Base-by-base conservation (phyloP, 2,888 invertebrate species). In the Phengaris arion region DNA sequence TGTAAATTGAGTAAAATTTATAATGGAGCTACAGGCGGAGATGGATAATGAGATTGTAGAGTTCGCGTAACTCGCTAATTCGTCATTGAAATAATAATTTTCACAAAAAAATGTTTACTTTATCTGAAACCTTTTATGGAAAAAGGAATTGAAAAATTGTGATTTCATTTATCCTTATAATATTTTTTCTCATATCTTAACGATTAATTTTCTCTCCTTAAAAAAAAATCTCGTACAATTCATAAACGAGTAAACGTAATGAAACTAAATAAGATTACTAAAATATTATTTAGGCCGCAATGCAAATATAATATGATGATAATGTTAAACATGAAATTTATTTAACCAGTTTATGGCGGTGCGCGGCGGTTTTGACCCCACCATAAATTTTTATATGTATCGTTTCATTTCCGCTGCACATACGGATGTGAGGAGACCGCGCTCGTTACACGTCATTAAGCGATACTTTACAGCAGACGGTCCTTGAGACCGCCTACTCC, bases 391-490 rank as follows among this genome's bases (percentile, higher is more conserved):
- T 77, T 77, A 78, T 79, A 77, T 77, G 80, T 76, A 75, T 68
- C 78, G 78, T 79, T 79, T 80, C 80, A 79, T 81, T 88, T 87
- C 87, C 84, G 85, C 85, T 84, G 86, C 87, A 86, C 86, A 85
- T 84, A 84, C 86, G 85, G 85, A 84, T 86, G 76, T 79, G 79
- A 85, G 82, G 87, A 85, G 88, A 89, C 88, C 88, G 85, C 84
- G 89, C 91, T 92, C 91, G 93, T 93, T 92, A 92, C 93, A 92
- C 92, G 92, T 93, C 93, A 93, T 93, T 93, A 93, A 91, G 92
- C 92, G 92, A 93, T 93, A 93, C 93, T 93, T 92, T 93, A 91
- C 90, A 86, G 92, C 91, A 93, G 93, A 93, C 93, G 93, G 91
- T 89, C 85, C 93, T 93, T 89, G 93, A 93, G 93, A 93, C 92